These are phyloP conservation scores for Incurvaria masculella DNA, from an alignment of 2,888 invertebrate genomes.

Conservation along the genomic window DNA sequence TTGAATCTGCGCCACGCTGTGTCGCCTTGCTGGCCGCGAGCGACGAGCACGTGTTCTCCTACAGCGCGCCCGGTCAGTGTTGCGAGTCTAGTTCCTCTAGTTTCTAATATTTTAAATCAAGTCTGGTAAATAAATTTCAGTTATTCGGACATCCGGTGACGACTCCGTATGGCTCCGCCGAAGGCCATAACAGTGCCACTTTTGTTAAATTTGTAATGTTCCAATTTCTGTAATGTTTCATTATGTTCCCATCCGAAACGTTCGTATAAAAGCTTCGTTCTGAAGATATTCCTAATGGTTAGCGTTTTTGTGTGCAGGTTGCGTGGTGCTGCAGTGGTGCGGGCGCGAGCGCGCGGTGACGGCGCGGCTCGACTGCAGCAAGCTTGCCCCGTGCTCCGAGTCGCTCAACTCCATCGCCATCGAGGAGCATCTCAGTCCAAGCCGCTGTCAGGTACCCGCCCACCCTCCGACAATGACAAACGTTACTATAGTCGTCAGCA, in stretches of 20 bases:
- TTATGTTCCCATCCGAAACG: no score
- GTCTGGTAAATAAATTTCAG: no score
- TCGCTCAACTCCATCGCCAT: conserved; percentile 87
- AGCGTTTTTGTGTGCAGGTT: conserved; percentile 61
- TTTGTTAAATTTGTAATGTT: no score
- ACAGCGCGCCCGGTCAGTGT: conserved; percentile 71
- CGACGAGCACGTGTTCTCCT: conserved; percentile 68
- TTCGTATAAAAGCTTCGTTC: no score
- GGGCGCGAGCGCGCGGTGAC: conserved; percentile 62
- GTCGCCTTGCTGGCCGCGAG: conserved; percentile 64
- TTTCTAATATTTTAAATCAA: no score
- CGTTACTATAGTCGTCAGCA: no score
- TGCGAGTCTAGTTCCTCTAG: neutral
- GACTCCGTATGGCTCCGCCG: no score
- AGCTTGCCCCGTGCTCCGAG: conserved; percentile 88
- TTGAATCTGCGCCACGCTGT: conserved; percentile 55
- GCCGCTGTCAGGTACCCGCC: conserved; percentile 70
- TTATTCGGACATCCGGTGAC: no score
- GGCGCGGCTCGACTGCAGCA: conserved; percentile 86
- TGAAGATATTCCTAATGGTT: no score
- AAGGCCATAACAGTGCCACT: no score
- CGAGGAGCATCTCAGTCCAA: conserved; percentile 79
- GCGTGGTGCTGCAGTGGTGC: conserved; percentile 87
- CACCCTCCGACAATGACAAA: no score
- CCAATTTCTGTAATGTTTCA: no score